Conservation (phyloP, 30 jellyfish, hydroid and myxozoan genomes). For the Sanderia malayensis region DNA sequence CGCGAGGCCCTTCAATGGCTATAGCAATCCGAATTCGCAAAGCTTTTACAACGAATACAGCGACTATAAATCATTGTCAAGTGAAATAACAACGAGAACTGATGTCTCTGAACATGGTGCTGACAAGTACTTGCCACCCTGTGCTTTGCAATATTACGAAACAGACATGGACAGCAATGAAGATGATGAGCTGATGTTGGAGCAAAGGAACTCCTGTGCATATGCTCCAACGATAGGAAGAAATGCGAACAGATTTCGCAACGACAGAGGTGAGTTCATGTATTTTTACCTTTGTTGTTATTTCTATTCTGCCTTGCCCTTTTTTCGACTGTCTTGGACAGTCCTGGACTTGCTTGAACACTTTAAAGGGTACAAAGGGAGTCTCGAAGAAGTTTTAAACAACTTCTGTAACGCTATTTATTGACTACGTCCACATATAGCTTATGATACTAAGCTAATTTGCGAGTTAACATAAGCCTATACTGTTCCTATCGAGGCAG, state of each 20-base stretch:
- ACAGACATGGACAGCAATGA: conserved; percentile 62
- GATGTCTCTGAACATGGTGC: conserved; percentile 44
- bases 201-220: conserved; percentile 59
- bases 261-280: conserved; percentile 45
- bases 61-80: conserved; percentile 56
- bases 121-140: conserved; percentile 59
- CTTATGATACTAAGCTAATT: too few relatives aligned
- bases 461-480: too few relatives aligned
- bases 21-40: conserved; percentile 30
- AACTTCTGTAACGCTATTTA: too few relatives aligned
- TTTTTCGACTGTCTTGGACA: too few relatives aligned
- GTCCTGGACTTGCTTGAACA: too few relatives aligned
- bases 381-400: too few relatives aligned
- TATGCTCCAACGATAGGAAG: conserved; percentile 41
- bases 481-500: neutral
- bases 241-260: conserved; percentile 16
- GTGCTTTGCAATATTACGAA: conserved; percentile 67
- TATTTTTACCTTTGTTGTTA: too few relatives aligned
- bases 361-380: too few relatives aligned
- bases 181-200: conserved; percentile 40
- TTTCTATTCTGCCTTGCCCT: too few relatives aligned
- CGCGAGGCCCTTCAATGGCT: conserved; percentile 40
- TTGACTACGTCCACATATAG: too few relatives aligned
- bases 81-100: conserved; percentile 39
- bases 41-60: conserved; percentile 28